phyloP scores from a whole-genome alignment of 1,140 invertebrate genomes.

The Cataglyphis hispanica region DNA sequence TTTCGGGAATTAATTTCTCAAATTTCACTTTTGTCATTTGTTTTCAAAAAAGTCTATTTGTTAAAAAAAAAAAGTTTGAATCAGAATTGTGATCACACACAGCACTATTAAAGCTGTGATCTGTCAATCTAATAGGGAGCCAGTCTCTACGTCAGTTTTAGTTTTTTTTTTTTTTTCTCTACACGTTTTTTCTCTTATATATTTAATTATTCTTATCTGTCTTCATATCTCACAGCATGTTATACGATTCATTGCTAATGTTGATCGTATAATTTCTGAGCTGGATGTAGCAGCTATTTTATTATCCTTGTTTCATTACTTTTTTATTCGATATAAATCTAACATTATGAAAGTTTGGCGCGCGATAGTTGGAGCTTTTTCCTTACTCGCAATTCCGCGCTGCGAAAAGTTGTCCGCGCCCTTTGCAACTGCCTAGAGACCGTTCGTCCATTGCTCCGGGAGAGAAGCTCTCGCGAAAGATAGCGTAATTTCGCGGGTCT shows the following conservation, averaged over 20 bases:
- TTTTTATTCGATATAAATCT: slow-evolving; percentile 35
- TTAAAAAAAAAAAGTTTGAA: too few relatives aligned
- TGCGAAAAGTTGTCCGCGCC: slow-evolving; percentile 9
- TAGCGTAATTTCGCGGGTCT: slow-evolving; percentile 58
- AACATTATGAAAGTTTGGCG: slow-evolving; percentile 22
- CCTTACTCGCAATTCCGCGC: not conserved
- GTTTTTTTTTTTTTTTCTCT: too few relatives aligned
- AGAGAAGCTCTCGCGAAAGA: slow-evolving; percentile 44
- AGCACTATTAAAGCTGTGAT: too few relatives aligned
- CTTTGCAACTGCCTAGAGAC: slow-evolving; percentile 30
- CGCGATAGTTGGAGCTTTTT: not conserved
- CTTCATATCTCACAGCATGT: not conserved
- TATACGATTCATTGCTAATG: not conserved
- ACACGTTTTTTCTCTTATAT: not conserved
- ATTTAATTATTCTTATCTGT: not conserved
- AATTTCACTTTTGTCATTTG: too few relatives aligned
- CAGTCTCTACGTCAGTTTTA: too few relatives aligned
- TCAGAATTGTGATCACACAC: too few relatives aligned
- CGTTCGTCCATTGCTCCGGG: not conserved
- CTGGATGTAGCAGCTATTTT: not conserved
- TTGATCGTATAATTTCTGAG: not conserved
- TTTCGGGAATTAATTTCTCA: too few relatives aligned
- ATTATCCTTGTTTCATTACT: slow-evolving; percentile 8
- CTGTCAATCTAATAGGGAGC: too few relatives aligned
- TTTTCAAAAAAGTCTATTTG: too few relatives aligned